Conservation (phyloP, 2,888 invertebrate genomes). For the Temnothorax ravouxi region DNA sequence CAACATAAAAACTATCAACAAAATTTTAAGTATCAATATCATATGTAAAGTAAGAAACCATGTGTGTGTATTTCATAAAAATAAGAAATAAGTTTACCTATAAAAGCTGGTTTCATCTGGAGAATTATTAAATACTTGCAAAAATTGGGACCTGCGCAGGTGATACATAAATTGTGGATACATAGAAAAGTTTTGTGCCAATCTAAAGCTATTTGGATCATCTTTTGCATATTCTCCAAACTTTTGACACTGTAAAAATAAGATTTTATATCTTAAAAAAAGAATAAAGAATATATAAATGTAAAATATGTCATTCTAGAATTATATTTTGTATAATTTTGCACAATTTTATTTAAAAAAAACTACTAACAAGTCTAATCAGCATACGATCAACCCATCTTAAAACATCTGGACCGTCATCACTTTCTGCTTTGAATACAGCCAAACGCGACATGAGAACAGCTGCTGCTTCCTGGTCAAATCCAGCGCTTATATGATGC, state of each 20-base stretch:
- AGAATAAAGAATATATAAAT: neutral
- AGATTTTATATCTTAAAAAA: neutral
- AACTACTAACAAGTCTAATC: constrained; percentile 93
- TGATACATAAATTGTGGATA: constrained; percentile 99
- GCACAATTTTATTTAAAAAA: neutral
- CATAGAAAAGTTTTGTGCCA: constrained; percentile 98
- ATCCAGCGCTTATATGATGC: constrained; percentile 97
- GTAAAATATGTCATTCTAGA: constrained; percentile 3
- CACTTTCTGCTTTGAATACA: constrained; percentile 97
- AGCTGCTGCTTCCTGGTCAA: constrained; percentile 99
- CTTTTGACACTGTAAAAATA: constrained; percentile 95
- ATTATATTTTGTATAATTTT: neutral
- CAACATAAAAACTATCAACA: neutral
- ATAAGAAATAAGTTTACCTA: constrained; percentile 87
- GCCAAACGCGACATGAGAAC: constrained; percentile 99
- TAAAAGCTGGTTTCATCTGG: constrained; percentile 99
- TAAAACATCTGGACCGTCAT: constrained; percentile 98
- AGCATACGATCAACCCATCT: constrained; percentile 99
- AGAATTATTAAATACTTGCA: constrained; percentile 99
- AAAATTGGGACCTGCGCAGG: constrained; percentile 98
- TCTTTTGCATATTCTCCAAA: constrained; percentile 99
- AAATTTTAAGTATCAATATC: constrained; percentile 3
- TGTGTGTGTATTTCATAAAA: neutral
- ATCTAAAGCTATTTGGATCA: constrained; percentile 97
- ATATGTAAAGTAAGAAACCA: neutral